phyloP scores from a whole-genome alignment of 2,797 vertebrate species.

The Babyrousa celebensis region DNA sequence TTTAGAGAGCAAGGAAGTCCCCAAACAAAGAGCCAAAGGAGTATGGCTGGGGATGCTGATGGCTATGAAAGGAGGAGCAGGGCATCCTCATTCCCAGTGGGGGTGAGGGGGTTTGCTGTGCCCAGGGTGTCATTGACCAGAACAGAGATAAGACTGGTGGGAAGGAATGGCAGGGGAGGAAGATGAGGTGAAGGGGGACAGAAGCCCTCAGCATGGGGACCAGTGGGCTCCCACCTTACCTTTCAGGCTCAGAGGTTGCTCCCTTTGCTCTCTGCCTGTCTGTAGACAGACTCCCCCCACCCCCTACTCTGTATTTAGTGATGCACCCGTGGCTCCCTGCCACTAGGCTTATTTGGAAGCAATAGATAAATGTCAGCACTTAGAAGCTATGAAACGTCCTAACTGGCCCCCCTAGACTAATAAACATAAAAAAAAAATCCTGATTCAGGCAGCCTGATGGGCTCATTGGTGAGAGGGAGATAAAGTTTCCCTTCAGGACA shows the following conservation, averaged over 20 bases:
- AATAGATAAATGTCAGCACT: conserved; percentile 76
- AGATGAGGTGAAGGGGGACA: neutral
- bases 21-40: neutral
- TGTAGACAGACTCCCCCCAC: neutral
- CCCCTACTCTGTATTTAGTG: neutral
- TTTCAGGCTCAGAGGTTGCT: neutral
- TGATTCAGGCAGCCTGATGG: conserved; percentile 81
- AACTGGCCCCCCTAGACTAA: conserved; percentile 78
- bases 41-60: neutral
- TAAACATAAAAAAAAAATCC: conserved; percentile 80
- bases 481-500: conserved; percentile 85
- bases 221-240: neutral
- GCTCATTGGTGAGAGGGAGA: conserved; percentile 77
- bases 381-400: conserved; percentile 79
- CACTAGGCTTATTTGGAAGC: conserved; percentile 61
- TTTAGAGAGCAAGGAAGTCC: neutral
- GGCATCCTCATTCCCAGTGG: neutral
- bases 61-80: neutral
- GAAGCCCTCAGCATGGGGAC: rapidly evolving
- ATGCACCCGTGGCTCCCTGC: conserved; percentile 64
- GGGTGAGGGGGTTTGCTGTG: neutral
- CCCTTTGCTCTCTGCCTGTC: neutral
- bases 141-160: neutral
- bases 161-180: neutral
- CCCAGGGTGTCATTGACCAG: neutral